Conservation (phyloP, 2,113 vertebrate genomes). For the Saimiri boliviensis region DNA sequence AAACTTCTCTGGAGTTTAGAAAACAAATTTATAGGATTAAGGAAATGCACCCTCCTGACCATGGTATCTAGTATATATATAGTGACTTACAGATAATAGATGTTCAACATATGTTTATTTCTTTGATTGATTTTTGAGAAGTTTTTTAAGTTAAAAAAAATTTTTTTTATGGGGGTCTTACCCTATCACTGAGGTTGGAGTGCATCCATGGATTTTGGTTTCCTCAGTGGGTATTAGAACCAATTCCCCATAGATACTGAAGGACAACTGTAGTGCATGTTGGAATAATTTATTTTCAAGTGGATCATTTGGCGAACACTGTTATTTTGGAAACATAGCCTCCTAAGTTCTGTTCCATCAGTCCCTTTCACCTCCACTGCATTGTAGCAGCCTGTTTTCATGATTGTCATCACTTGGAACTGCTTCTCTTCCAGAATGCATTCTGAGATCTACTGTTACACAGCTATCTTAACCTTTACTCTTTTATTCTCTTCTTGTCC, state of each 20-base stretch:
- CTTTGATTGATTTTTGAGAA: not conserved
- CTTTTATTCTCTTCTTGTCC: not conserved
- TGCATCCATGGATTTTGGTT: not conserved
- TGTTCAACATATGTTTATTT: not conserved
- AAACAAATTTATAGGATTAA: not conserved
- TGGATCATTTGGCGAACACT: not conserved
- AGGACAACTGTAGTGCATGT: not conserved
- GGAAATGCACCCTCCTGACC: not conserved
- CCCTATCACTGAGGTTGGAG: no score
- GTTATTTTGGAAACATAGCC: not conserved
- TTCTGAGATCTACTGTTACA: not conserved
- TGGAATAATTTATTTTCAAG: not conserved
- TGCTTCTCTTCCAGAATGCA: not conserved
- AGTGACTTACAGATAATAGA: not conserved
- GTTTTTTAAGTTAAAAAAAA: not conserved
- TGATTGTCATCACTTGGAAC: not conserved
- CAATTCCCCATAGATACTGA: not conserved
- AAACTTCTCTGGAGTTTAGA: not conserved
- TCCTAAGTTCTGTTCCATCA: not conserved
- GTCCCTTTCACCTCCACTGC: not conserved
- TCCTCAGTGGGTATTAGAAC: not conserved
- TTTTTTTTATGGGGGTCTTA: no score
- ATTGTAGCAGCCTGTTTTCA: not conserved
- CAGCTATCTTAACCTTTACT: not conserved
- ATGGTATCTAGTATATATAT: not conserved